Evolutionary conservation across 1,140 invertebrate species (phyloP), one percentile per base, ranked within the genome.

Genomic region (Drosophila lacertosa): DNA sequence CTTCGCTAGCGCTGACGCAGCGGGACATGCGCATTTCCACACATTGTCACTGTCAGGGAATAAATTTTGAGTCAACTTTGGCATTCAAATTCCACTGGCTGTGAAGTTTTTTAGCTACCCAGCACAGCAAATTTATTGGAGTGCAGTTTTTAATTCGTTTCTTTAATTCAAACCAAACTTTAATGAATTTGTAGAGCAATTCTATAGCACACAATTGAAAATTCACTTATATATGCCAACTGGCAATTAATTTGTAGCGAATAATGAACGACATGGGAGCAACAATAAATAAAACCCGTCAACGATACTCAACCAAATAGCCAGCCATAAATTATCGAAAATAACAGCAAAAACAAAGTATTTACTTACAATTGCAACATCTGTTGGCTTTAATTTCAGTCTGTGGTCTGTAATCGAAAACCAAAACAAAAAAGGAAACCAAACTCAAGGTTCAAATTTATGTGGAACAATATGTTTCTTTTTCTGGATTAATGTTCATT

Each of bases 251-350:
- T 39, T 45, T 29, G 7, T 24, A n/a, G 26, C 13, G 7, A 16
- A 60, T 33, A 44, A 13, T 40, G 7, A 42, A 60, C 22, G 15
- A 37, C 20, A 48, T 48, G 33, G 42, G 10, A 58, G 13, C 13
- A n/a, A 3, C 54, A 10, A 67, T 67, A 67, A 67, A 67, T 60
- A 29, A 62, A 50, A 6, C 6, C 10, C 15, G 13, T 44, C 33
- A 67, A 50, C 37, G 26, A 37, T 50, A 18, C 64, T 37, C 22
- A 33, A 4, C 44, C 33, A 60, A 60, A 40, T 51, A 18, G 60
- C 24, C 16, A 35, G 18, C 58, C 37, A 68, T 62, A 53, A 68
- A 62, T 67, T 60, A 39, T 58, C 42, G 22, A 65, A 20, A 50
- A 32, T 45, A 66, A 32, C 15, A 57, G n/a, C 24, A 15, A 5